Conservation (phyloP, 2,888 invertebrate species). For the Acrobasis suavella region DNA sequence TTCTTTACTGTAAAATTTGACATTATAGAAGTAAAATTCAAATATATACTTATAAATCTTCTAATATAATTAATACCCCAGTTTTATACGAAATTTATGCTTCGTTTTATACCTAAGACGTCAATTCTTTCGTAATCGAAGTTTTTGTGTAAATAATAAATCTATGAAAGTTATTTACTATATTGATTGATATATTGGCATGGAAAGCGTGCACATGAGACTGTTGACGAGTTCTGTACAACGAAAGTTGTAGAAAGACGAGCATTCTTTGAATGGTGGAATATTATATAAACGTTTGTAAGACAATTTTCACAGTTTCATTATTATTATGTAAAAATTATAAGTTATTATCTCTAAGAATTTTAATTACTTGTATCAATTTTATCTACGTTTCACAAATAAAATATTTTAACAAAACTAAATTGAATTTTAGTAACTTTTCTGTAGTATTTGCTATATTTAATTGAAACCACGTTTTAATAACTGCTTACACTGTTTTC, state of each 20-base stretch:
- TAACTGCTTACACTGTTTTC: too few species aligned
- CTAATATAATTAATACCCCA: slow-evolving; percentile 53
- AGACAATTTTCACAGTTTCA: slow-evolving; percentile 78
- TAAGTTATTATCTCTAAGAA: slow-evolving; percentile 76
- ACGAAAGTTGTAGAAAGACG: slow-evolving; percentile 59
- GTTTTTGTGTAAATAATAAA: slow-evolving; percentile 57
- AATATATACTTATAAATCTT: slow-evolving; percentile 24
- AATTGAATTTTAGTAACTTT: slow-evolving; percentile 38
- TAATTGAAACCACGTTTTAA: too few species aligned
- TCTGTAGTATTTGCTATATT: too few species aligned
- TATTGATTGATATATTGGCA: slow-evolving; percentile 50
- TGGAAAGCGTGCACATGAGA: slow-evolving; percentile 65
- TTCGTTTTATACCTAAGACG: slow-evolving; percentile 71
- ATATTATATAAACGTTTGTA: slow-evolving; percentile 61
- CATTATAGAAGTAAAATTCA: slow-evolving; percentile 34
- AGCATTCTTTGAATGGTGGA: slow-evolving; percentile 63
- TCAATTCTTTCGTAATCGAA: slow-evolving; percentile 75
- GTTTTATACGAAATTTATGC: slow-evolving; percentile 66
- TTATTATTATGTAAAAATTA: slow-evolving; percentile 70
- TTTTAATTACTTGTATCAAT: slow-evolving; percentile 82
- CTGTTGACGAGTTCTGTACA: slow-evolving; percentile 59
- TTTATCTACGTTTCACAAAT: slow-evolving; percentile 83
- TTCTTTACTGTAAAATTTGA: slow-evolving; percentile 51
- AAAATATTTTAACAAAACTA: slow-evolving; percentile 80
- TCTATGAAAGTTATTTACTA: slow-evolving; percentile 50